phyloP scores from a whole-genome alignment of 2,113 vertebrate species.

The Pteropus alecto region DNA sequence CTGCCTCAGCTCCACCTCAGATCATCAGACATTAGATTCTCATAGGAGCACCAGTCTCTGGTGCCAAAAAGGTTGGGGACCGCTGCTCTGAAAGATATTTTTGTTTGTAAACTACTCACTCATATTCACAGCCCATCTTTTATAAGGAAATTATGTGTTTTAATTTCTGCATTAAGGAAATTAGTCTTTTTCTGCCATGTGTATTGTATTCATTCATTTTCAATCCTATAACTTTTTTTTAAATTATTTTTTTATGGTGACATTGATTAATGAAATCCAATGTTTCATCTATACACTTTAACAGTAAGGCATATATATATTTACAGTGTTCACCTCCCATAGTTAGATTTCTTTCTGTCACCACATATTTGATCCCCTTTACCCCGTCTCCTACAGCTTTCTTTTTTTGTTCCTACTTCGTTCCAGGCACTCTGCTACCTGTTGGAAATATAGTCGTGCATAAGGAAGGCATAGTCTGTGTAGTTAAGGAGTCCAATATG shows the following conservation, averaged over 20 bases:
- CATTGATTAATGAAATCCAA: too few species aligned
- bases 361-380: too few species aligned
- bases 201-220: not conserved
- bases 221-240: not conserved
- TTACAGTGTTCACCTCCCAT: too few species aligned
- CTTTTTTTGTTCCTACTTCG: not conserved
- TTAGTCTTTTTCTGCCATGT: not conserved
- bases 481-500: not conserved
- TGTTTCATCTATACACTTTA: too few species aligned
- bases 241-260: too few species aligned
- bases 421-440: not conserved
- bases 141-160: slow-evolving; percentile 3
- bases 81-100: not conserved
- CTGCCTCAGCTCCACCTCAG: too few species aligned
- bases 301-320: too few species aligned
- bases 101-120: not conserved
- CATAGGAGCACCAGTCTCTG: too few species aligned
- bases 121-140: not conserved
- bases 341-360: too few species aligned
- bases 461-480: not conserved
- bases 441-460: not conserved
- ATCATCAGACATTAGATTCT: too few species aligned
- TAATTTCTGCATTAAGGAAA: not conserved
- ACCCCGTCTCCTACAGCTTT: not conserved
- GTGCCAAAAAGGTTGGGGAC: too few species aligned